Evolutionary conservation across 2,888 invertebrate species (phyloP), one percentile per base, ranked within the genome.

Genomic region (Drosophila lacicola): DNA sequence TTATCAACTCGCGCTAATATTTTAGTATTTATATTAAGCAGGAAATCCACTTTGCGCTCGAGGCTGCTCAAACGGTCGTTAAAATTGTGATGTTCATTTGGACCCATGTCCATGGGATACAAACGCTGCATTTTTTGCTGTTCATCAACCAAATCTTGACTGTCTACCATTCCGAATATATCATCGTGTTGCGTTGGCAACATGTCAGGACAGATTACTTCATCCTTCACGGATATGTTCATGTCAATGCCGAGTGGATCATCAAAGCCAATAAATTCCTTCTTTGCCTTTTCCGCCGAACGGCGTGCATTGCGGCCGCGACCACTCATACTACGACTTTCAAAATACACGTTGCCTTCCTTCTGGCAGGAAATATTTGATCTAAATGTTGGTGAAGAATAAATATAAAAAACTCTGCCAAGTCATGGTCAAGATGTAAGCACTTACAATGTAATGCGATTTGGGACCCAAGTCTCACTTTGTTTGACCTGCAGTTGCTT

Each of bases 41-140:
- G 55, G 19, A 77, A 76, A 14, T 76, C 76, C 13, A 76, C 65
- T 53, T 77, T 77, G 2, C 76, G 76, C 39, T 76, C 76, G 11
- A 76, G 17, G 14, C 70, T 77, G 11, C 64, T 61, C 3, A 76
- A 14, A 0, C 76, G 77, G n/a, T 77, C 70, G 2, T 34, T 42
- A 3, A 76, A 34, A 10, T 42, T 56, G 3, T 63, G 66, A 6
- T 63, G 44, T 36, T 74, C 60, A 5, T 10, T 55, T 8, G 62
- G 13, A 1, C 34, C 56, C 14, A 44, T 34, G 2, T 65, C 75
- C 14, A 56, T 44, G 33, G 58, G 56, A 17, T 50, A 78, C 1
- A 44, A 44, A 4, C 44, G 51, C 44, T 67, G 69, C 33, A 79
- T 37, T 13, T 69, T 57, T 13, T 65, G 69, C 34, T 76, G 79